These are phyloP conservation scores for Dorcus hopei DNA, from an alignment of 2,888 invertebrate species.

Conservation along the genomic window DNA sequence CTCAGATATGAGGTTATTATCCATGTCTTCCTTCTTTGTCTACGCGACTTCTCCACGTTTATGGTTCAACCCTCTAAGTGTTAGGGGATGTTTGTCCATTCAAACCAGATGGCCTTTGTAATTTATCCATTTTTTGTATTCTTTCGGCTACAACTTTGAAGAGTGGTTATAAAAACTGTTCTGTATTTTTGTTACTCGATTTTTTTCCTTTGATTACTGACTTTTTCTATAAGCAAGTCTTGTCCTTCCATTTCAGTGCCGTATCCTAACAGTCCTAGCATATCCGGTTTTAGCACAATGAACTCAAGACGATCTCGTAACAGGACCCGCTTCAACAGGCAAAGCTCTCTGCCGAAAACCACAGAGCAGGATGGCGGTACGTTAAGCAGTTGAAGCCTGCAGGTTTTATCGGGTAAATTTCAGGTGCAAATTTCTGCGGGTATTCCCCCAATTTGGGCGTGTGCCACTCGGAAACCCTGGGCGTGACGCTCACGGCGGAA, in stretches of 20 bases:
- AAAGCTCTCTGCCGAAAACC: conserved; percentile 51
- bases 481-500: conserved; percentile 53
- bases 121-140: no score
- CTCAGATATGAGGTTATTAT: no score
- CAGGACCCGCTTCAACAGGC: conserved; percentile 48
- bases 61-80: no score
- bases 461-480: conserved; percentile 57
- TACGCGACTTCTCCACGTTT: no score
- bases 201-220: no score
- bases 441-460: conserved; percentile 33
- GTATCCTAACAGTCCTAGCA: conserved; percentile 52
- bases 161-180: no score
- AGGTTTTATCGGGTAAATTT: neutral
- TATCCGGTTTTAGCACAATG: conserved; percentile 56
- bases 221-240: no score
- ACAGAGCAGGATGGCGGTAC: conserved; percentile 34
- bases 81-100: no score
- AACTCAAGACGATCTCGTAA: conserved; percentile 53
- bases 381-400: neutral
- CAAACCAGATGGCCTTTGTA: no score
- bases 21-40: no score
- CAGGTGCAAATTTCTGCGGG: conserved; percentile 31
- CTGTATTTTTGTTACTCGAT: no score
- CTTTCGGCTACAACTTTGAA: no score
- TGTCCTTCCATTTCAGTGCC: conserved; percentile 31